Evolutionary conservation across 2,113 vertebrate genomes (phyloP), one percentile per base, ranked within the genome.

Genomic region (Syngnathoides biaculeatus): DNA sequence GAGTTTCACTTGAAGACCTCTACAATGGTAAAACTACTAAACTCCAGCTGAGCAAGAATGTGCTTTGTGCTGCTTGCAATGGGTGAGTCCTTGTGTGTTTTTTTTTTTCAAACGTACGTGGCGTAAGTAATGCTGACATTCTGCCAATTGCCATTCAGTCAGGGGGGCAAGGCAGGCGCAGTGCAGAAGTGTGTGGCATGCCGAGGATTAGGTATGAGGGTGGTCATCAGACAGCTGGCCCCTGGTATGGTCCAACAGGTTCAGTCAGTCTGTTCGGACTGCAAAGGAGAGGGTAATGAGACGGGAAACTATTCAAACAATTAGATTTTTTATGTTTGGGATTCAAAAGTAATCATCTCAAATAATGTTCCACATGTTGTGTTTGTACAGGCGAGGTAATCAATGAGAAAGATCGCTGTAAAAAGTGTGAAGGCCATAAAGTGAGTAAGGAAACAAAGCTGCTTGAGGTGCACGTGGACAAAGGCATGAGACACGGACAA

Each of bases 1-100:
- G 97, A 90, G 97, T 99, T 73, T 95, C 96, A 80, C 92, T 99
- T 92, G 97, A 99, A 93, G 97, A 99, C 79, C 89, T 99, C 38
- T 99, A 98, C 83, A 99, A 99, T 81, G 97, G 96, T 73, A 99
- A 99, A 93, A 96, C 96, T 73, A 99, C 97, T 78, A 99, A 99
- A 92, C 92, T 99, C 78, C 97, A 99, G 67, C 94, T 99, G 80
- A 99, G 96, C 92, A 99, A 99, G 94, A 98, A 98, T 89, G 95
- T 98, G 61, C 94, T 99, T 53, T 99, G 97, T 89, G 92, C 92
- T 72, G 89, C 95, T 63, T 99, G 97, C 88, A 98, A 92, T 72
- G 97, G 97, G 97, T 99, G 86, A 95, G 97, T 94, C 40, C 35
- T 19, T 57, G 8, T 53, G 22, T 64, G 0, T 72, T 1, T 62